Base-by-base conservation (phyloP, 2,797 vertebrate species). In the Lerista edwardsae region DNA sequence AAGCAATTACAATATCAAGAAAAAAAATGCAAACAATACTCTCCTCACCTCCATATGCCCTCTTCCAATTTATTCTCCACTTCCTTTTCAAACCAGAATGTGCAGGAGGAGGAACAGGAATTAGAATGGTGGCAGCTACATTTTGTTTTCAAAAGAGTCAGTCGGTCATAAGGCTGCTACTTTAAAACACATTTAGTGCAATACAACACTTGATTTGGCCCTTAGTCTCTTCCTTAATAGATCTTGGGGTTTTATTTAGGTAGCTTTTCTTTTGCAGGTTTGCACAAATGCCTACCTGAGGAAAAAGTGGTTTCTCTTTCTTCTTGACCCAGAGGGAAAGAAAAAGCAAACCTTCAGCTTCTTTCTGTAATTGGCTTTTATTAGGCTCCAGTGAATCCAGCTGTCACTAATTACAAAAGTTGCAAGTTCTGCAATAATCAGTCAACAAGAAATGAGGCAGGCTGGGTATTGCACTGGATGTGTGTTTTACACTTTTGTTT, bases 161-260 rank as follows among this genome's bases (percentile, higher is more conserved):
- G 41, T 9, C 41, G 4, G 41, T 44, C 4, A 44, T 44, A 44
- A 44, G 47, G 8, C 9, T 10, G 9, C 47, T 12, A 51, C 9
- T 9, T 51, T 51, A 51, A 51, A 51, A 51, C 47, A 14, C 47
- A 51, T 51, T 51, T 51, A 9, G 47, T 51, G 9, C 47, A 51
- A 51, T 12, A 55, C 51, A 55, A n/a, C n/a, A n/a, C n/a, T n/a
- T 55, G 11, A 55, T 55, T 55, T 55, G 51, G 51, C 51, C 51
- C 51, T 55, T 55, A 55, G 14, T 55, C 59, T 69, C 25, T 90
- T 80, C 31, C 72, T 89, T 79, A 68, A 79, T 80, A 85, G 76
- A 87, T 12, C 34, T 71, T 47, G 81, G 85, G 86, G 84, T 88
- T 84, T 88, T 91, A 90, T 90, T 75, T 83, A 75, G 76, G 86